A percentile compares a stretch with the other conserved stretches of the same genome.
phyloP scores from a whole-genome alignment of 1,140 invertebrate species.

The Gonatopus flavifemur region DNA sequence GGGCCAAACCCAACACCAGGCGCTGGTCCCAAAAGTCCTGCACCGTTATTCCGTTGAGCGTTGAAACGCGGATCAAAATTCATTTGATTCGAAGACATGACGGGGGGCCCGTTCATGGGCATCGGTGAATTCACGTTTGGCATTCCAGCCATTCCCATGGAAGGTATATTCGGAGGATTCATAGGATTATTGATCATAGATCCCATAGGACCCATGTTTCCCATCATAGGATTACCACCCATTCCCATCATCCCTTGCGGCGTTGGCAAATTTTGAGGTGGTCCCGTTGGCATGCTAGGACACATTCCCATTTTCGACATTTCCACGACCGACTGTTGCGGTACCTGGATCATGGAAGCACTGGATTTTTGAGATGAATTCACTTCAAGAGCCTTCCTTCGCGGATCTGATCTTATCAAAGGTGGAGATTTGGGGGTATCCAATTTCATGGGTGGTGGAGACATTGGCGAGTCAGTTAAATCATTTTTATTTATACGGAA shows the following conservation, averaged over 20 bases:
- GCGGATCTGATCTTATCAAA: slow-evolving; percentile 57
- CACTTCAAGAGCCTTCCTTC: slow-evolving; percentile 59
- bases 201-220: slow-evolving; percentile 49
- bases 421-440: slow-evolving; percentile 52
- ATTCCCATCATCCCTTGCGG: slow-evolving; percentile 56
- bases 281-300: slow-evolving; percentile 16
- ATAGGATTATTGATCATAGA: slow-evolving; percentile 36
- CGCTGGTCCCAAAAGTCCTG: slow-evolving; percentile 49
- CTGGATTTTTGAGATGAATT: slow-evolving; percentile 32
- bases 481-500: slow-evolving; percentile 67
- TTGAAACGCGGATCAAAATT: slow-evolving; percentile 47
- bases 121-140: slow-evolving; percentile 38
- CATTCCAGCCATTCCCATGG: slow-evolving; percentile 54
- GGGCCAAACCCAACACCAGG: slow-evolving; percentile 39
- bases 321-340: slow-evolving; percentile 20
- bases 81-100: slow-evolving; percentile 38
- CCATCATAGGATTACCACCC: slow-evolving; percentile 56
- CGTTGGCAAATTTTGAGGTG: slow-evolving; percentile 33
- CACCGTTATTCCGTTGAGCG: slow-evolving; percentile 45
- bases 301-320: slow-evolving; percentile 17
- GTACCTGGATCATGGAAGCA: slow-evolving; percentile 23
- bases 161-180: slow-evolving; percentile 27
- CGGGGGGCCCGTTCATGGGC: slow-evolving; percentile 25
- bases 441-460: slow-evolving; percentile 44
- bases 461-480: slow-evolving; percentile 52